A percentile compares a stretch with the other conserved stretches of the same genome.
These are phyloP conservation scores for Sitta europaea DNA, from an alignment of 2,113 vertebrate genomes.

Conservation along the genomic window DNA sequence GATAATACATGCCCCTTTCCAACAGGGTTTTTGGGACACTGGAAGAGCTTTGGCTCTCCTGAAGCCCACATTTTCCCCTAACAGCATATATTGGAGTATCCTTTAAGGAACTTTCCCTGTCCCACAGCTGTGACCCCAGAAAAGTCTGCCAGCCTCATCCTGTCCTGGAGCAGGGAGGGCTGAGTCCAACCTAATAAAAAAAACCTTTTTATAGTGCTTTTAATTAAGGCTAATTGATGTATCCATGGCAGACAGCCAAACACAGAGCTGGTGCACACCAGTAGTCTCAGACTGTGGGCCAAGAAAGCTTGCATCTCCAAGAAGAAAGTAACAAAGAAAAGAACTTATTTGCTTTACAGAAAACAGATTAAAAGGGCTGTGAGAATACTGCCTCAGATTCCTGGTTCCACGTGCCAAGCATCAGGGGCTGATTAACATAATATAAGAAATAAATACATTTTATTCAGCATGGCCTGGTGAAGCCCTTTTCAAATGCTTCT, in stretches of 20 bases:
- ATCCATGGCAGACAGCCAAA: neutral
- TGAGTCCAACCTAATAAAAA: neutral
- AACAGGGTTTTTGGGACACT: neutral
- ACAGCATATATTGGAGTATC: neutral
- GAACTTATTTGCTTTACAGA: neutral
- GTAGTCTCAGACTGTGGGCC: neutral
- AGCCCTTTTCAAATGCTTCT: neutral
- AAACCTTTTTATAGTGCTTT: neutral
- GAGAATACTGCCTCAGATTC: neutral
- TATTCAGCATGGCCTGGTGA: neutral
- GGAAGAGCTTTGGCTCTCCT: neutral
- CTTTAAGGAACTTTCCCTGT: neutral
- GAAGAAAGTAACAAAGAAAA: neutral
- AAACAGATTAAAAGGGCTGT: neutral
- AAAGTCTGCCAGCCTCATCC: neutral
- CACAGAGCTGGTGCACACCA: neutral
- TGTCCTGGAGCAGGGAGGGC: neutral
- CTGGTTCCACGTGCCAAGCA: neutral
- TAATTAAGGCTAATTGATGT: slow-evolving; percentile 40
- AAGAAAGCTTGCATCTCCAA: neutral
- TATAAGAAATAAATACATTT: neutral
- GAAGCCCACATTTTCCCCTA: neutral
- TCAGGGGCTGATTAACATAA: neutral
- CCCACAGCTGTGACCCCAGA: neutral
- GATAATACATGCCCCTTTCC: neutral